phyloP scores from a whole-genome alignment of 2,797 vertebrate genomes.

The Tolypeutes matacus region DNA sequence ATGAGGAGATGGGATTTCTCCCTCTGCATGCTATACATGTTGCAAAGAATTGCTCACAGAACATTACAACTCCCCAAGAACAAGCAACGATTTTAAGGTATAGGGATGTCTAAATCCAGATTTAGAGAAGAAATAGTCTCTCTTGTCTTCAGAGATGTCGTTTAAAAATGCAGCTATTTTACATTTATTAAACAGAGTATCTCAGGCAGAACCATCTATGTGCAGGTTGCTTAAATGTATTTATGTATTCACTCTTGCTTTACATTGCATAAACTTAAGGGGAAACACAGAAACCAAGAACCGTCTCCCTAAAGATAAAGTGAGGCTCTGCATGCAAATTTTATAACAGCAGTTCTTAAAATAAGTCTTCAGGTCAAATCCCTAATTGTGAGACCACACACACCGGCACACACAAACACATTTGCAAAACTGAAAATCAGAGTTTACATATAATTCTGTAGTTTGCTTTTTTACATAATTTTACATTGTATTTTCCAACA shows the following conservation, averaged over 20 bases:
- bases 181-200: conserved; percentile 2
- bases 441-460: neutral
- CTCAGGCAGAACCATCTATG: neutral
- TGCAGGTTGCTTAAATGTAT: neutral
- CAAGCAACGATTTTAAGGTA: neutral
- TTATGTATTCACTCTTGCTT: conserved; percentile 48
- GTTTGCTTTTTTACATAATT: neutral
- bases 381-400: neutral
- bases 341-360: conserved; percentile 22
- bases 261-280: neutral
- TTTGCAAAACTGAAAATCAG: conserved; percentile 34
- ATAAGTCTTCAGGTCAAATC: conserved; percentile 2
- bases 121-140: conserved; percentile 1
- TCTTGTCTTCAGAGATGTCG: neutral
- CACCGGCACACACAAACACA: neutral
- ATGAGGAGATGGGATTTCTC: neutral
- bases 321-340: neutral
- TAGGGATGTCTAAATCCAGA: neutral
- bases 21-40: neutral
- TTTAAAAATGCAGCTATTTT: conserved; percentile 53
- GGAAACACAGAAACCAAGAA: conserved; percentile 15
- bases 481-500: conserved; percentile 48
- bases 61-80: neutral
- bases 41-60: neutral
- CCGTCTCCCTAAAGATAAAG: neutral